These are phyloP conservation scores for Pyrocoelia pectoralis DNA, from an alignment of 2,888 invertebrate species.

Conservation along the genomic window DNA sequence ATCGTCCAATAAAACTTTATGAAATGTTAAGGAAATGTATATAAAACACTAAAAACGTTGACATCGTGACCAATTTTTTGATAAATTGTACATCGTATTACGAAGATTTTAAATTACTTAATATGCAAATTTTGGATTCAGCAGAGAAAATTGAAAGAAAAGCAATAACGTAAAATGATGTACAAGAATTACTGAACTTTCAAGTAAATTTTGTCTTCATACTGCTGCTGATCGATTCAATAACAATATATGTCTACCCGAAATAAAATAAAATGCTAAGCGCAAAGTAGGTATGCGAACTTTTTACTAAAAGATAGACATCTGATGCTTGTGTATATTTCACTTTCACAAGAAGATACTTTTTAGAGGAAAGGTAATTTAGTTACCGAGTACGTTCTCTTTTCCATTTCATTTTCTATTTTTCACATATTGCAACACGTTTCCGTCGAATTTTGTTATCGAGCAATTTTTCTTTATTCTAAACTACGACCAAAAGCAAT, in stretches of 20 bases:
- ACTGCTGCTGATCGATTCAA: conserved; percentile 21
- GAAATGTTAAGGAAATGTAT: conserved; percentile 10
- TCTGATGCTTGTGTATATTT: conserved; percentile 26
- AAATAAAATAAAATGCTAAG: conserved; percentile 27
- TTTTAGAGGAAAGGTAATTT: conserved; percentile 26
- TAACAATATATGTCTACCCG: conserved; percentile 21
- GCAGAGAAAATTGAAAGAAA: neutral
- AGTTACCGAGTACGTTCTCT: conserved; percentile 5
- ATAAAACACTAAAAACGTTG: conserved; percentile 9
- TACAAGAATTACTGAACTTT: conserved; percentile 24
- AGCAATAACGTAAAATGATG: conserved; percentile 20
- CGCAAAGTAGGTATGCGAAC: conserved; percentile 21
- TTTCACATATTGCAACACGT: neutral
- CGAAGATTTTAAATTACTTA: no score
- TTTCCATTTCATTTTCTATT: neutral
- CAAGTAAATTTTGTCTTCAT: conserved; percentile 23
- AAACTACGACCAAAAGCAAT: neutral
- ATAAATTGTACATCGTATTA: no score
- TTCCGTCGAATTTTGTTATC: neutral
- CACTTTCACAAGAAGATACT: conserved; percentile 19
- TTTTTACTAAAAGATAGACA: conserved; percentile 21
- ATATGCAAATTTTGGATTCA: no score
- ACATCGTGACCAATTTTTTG: neutral
- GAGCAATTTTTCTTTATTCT: no score
- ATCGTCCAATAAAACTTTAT: conserved; percentile 21